These are phyloP conservation scores for Littorina saxatilis DNA, from an alignment of 1,140 invertebrate species.

Conservation along the genomic window DNA sequence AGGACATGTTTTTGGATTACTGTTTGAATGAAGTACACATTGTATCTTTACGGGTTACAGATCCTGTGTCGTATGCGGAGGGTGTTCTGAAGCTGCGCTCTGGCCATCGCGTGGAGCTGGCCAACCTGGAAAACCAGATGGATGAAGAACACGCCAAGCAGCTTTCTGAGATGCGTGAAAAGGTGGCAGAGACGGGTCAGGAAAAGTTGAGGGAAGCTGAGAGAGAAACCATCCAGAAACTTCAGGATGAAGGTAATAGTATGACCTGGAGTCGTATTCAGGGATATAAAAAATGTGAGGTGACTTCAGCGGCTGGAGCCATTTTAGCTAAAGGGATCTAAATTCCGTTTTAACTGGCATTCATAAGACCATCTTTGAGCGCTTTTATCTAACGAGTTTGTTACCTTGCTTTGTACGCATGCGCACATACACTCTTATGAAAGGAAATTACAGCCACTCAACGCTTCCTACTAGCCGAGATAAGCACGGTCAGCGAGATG, in stretches of 20 bases:
- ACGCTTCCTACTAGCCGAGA: too few relatives aligned
- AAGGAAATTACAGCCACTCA: too few relatives aligned
- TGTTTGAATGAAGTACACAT: too few relatives aligned
- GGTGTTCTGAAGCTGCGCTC: conserved; percentile 60
- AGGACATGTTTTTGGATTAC: too few relatives aligned
- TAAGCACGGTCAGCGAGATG: too few relatives aligned
- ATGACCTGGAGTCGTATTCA: not conserved
- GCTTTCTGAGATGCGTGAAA: conserved; percentile 49
- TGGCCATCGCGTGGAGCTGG: conserved; percentile 61
- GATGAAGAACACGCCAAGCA: conserved; percentile 65
- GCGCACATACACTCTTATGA: not conserved
- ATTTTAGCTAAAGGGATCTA: too few relatives aligned
- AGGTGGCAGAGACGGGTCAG: conserved; percentile 51
- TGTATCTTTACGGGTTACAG: too few relatives aligned
- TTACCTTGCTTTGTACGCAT: not conserved
- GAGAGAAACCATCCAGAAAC: conserved; percentile 53
- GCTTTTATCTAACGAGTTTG: too few relatives aligned
- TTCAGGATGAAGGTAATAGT: conserved; percentile 53
- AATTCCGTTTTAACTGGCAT: too few relatives aligned
- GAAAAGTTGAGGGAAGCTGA: conserved; percentile 56
- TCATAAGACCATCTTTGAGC: too few relatives aligned
- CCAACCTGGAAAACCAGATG: conserved; percentile 65
- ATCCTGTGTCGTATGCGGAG: conserved; percentile 62
- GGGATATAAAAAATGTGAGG: not conserved
- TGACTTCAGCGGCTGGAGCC: too few relatives aligned